Conservation (phyloP, 1,140 invertebrate species). For the Anastatus disparis region DNA sequence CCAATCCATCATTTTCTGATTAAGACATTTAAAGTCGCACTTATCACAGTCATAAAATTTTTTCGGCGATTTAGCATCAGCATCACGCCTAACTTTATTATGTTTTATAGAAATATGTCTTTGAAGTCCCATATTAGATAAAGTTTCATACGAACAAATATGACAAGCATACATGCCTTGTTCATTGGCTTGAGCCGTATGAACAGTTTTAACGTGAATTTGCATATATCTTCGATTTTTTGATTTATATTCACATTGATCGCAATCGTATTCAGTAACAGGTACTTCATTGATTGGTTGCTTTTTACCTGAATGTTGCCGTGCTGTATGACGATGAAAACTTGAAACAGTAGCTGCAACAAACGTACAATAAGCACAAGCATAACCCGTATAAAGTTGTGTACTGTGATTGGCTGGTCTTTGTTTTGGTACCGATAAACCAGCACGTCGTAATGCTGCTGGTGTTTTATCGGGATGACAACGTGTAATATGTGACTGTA, state of each 20-base stretch:
- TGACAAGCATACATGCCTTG: constrained; percentile 42
- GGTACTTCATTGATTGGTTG: constrained; percentile 38
- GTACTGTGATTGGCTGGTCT: background rate
- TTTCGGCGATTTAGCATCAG: background rate
- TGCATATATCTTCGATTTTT: constrained; percentile 21
- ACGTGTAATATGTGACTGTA: constrained; percentile 59
- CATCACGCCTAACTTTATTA: background rate
- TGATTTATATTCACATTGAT: constrained; percentile 38
- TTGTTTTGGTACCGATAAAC: background rate
- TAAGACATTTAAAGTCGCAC: constrained; percentile 67
- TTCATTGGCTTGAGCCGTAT: constrained; percentile 12
- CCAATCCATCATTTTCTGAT: constrained; percentile 67
- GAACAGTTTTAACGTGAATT: constrained; percentile 3
- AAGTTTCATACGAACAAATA: constrained; percentile 46
- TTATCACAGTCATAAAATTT: background rate
- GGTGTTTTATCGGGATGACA: constrained; percentile 44
- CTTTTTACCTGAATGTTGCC: constrained; percentile 27
- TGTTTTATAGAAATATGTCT: constrained; percentile 49
- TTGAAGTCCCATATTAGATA: constrained; percentile 38
- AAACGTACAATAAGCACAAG: constrained; percentile 30
- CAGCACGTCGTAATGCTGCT: constrained; percentile 14
- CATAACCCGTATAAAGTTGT: constrained; percentile 25
- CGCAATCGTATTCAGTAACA: constrained; percentile 42
- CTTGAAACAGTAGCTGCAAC: constrained; percentile 15
- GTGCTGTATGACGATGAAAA: constrained; percentile 4